Percentiles rank a stretch among this genome's conserved stretches.
These are phyloP conservation scores for Gerosis bhagava DNA, from an alignment of 2,888 invertebrate genomes.

Conservation along the genomic window DNA sequence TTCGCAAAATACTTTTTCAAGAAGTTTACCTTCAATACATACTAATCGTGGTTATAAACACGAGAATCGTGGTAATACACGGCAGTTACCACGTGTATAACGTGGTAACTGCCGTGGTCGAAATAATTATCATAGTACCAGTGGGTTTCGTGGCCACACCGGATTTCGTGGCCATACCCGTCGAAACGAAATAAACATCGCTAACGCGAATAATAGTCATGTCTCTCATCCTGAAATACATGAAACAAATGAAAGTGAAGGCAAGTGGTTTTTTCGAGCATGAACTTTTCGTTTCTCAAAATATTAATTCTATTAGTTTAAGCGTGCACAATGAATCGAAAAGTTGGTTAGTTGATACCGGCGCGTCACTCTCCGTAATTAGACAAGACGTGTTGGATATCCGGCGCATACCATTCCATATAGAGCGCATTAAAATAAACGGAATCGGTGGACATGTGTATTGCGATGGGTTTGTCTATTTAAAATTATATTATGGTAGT, in stretches of 20 bases:
- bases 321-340: not conserved
- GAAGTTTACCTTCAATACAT: no score
- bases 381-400: no score
- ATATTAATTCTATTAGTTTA: not conserved
- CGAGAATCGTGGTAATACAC: no score
- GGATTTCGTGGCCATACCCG: not conserved
- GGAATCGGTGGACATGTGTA: slow-evolving; percentile 6
- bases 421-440: not conserved
- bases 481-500: slow-evolving; percentile 4
- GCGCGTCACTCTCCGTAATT: slow-evolving; percentile 11
- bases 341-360: slow-evolving; percentile 3
- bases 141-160: not conserved
- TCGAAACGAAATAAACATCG: not conserved
- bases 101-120: no score
- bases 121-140: not conserved
- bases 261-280: not conserved
- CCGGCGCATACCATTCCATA: not conserved
- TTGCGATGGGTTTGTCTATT: slow-evolving; percentile 7
- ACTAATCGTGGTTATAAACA: no score
- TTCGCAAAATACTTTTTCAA: no score
- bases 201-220: not conserved
- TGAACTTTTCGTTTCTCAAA: not conserved
- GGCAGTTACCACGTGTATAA: no score
- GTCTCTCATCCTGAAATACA: no score
- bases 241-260: not conserved